Evolutionary conservation across 2,113 vertebrate genomes (phyloP), one percentile per base, ranked within the genome.

Genomic region (Thamnophis sirtalis): DNA sequence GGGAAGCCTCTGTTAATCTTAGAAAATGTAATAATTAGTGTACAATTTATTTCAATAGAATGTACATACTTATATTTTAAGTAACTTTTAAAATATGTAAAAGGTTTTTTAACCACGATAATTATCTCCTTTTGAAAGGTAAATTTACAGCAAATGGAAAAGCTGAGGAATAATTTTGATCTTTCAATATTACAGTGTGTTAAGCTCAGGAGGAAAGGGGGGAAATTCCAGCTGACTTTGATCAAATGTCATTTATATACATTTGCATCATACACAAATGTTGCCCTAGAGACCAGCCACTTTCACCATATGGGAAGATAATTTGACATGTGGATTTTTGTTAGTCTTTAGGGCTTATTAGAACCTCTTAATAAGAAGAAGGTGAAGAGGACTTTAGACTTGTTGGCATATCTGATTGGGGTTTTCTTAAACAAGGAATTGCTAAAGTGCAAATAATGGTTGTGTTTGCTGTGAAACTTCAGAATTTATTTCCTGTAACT

Each of bases 191-290:
- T 86, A 55, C 58, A 1, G 5, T 53, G 22, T 88, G 68, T 86
- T 60, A 87, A 51, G 7, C 22, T 54, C 28, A 92, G 21, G 87
- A 60, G 43, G 54, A 88, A 93, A 51, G 24, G 88, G 19, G 89
- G 86, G 86, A 88, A 93, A 84, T 88, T 85, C 63, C 86, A 88
- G 63, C 89, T 84, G 85, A 87, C 54, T n/a, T 54, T 80, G 53
- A 60, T 50, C 53, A 84, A 63, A 91, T 24, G n/a, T 68, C 53
- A n/a, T n/a, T 89, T 48, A n/a, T 86, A 55, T 9, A 49, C 38
- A 26, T 63, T 91, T 89, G 86, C 54, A 68, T 33, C 1, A 17
- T 68, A 51, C 48, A 60, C 53, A 91, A 87, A 84, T 1, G 48
- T 21, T 87, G 21, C 43, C 86, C 22, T 24, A 56, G n/a, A 54